Percentiles rank a stretch among this genome's conserved stretches.
These are phyloP conservation scores for Araneus ventricosus DNA, from an alignment of 1,140 invertebrate species.

Conservation along the genomic window DNA sequence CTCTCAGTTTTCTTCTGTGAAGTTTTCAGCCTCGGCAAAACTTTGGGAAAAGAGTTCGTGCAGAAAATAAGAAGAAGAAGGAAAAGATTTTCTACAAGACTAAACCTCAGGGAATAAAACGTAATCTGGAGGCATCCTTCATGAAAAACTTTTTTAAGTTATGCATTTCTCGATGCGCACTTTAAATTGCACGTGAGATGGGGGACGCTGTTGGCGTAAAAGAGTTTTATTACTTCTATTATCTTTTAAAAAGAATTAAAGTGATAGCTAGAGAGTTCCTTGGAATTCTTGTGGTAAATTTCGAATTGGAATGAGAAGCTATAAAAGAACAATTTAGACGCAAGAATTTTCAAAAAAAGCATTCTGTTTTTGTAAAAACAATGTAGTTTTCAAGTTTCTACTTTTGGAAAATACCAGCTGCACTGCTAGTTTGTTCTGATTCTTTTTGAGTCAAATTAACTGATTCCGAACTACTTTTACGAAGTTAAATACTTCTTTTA, in stretches of 20 bases:
- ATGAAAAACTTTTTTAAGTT: conserved; percentile 31
- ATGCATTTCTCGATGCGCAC: neutral
- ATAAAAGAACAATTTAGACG: no score
- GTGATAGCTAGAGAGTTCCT: neutral
- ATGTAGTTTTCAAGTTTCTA: neutral
- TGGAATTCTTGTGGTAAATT: neutral
- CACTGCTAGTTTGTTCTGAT: neutral
- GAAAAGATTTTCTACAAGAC: conserved; percentile 46
- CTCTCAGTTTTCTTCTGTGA: conserved; percentile 36
- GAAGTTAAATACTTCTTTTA: neutral
- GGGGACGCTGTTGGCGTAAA: neutral
- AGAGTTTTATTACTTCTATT: conserved; percentile 9
- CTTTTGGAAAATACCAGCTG: neutral
- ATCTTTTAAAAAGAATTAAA: conserved; percentile 3
- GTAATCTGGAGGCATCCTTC: conserved; percentile 24
- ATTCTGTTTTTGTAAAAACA: neutral
- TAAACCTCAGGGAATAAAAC: conserved; percentile 47
- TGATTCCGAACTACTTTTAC: neutral
- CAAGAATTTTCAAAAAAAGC: neutral
- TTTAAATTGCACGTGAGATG: neutral
- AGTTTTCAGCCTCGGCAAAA: conserved; percentile 28
- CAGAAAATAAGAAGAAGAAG: conserved; percentile 55
- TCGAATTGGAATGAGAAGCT: neutral
- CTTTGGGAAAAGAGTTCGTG: conserved; percentile 65
- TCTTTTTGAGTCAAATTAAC: neutral